Percentiles rank a stretch among this genome's conserved stretches.
Conservation (phyloP, 2,888 invertebrate genomes). For the Harpalus rufipes region DNA sequence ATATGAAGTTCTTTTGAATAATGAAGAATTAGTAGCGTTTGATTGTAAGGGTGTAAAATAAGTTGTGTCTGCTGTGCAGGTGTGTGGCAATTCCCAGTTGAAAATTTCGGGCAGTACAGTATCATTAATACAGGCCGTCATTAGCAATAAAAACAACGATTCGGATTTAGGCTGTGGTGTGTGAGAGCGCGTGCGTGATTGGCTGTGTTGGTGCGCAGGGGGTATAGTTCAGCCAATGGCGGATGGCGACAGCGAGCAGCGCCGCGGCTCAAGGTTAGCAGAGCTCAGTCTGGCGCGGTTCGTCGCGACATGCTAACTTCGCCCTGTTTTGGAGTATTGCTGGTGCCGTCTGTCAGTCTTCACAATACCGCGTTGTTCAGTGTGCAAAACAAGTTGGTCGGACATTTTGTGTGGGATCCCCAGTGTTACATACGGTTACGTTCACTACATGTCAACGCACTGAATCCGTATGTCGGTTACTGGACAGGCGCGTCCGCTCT, state of each 20-base stretch:
- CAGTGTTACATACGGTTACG: slow-evolving; percentile 75
- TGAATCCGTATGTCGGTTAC: slow-evolving; percentile 76
- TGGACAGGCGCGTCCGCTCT: slow-evolving; percentile 71
- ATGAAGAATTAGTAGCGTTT: slow-evolving; percentile 36
- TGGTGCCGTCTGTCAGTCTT: slow-evolving; percentile 78
- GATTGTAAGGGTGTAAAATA: slow-evolving; percentile 1
- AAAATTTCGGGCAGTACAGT: slow-evolving; percentile 56
- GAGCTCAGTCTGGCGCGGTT: slow-evolving; percentile 75
- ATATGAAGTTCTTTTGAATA: neutral
- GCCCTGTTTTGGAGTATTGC: slow-evolving; percentile 78
- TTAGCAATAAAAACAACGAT: slow-evolving; percentile 66
- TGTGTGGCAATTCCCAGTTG: slow-evolving; percentile 46
- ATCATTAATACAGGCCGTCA: slow-evolving; percentile 62
- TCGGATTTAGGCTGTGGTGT: slow-evolving; percentile 72
- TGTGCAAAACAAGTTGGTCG: slow-evolving; percentile 70
- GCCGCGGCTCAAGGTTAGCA: slow-evolving; percentile 77
- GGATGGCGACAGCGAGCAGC: slow-evolving; percentile 76
- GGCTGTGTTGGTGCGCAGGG: slow-evolving; percentile 73
- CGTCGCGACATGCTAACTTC: slow-evolving; percentile 79
- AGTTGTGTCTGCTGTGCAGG: slow-evolving; percentile 10
- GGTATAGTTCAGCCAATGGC: slow-evolving; percentile 69
- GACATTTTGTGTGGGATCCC: slow-evolving; percentile 75
- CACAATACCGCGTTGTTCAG: slow-evolving; percentile 76
- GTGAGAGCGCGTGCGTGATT: slow-evolving; percentile 75
- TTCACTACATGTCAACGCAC: slow-evolving; percentile 72